Evolutionary conservation across 2,113 vertebrate species (phyloP).

Genomic region (Phyllostomus discolor): DNA sequence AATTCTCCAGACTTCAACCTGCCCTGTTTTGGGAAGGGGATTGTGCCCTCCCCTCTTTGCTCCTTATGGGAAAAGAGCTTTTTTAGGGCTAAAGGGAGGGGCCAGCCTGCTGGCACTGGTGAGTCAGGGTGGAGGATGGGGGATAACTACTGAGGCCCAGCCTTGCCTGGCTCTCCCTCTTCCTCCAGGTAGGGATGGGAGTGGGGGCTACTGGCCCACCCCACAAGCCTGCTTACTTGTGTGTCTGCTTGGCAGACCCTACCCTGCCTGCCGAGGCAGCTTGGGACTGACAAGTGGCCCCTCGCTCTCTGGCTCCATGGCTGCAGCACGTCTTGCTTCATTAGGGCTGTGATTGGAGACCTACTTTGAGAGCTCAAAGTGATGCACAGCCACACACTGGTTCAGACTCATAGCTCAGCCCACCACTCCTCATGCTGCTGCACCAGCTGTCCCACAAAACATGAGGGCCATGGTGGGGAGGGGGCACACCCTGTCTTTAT

Average conservation of each 20-base stretch:
- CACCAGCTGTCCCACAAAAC: not conserved
- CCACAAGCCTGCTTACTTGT: not conserved
- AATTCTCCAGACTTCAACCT: not conserved
- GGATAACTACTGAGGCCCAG: not conserved
- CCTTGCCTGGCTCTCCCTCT: not conserved
- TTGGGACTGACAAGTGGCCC: constrained; percentile 62
- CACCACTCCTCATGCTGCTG: not conserved
- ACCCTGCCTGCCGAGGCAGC: not conserved
- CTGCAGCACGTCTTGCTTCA: not conserved
- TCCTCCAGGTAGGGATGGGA: not conserved
- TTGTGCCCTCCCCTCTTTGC: not conserved
- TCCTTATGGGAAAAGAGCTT: not conserved
- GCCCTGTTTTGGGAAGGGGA: not conserved
- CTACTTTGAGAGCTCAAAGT: constrained; percentile 56
- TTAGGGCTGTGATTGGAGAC: constrained; percentile 65
- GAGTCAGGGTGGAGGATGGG: not conserved
- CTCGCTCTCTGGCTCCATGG: constrained; percentile 42
- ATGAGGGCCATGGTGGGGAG: not conserved
- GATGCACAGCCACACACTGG: not conserved
- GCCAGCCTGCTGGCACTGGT: not conserved
- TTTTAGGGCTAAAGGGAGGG: not conserved
- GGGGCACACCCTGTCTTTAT: not conserved
- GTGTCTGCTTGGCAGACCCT: not conserved
- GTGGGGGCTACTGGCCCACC: not conserved
- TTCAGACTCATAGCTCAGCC: not conserved